Evolutionary conservation across 2,113 vertebrate species (phyloP), one percentile per base, ranked within the genome.

Genomic region (Passer montanus): DNA sequence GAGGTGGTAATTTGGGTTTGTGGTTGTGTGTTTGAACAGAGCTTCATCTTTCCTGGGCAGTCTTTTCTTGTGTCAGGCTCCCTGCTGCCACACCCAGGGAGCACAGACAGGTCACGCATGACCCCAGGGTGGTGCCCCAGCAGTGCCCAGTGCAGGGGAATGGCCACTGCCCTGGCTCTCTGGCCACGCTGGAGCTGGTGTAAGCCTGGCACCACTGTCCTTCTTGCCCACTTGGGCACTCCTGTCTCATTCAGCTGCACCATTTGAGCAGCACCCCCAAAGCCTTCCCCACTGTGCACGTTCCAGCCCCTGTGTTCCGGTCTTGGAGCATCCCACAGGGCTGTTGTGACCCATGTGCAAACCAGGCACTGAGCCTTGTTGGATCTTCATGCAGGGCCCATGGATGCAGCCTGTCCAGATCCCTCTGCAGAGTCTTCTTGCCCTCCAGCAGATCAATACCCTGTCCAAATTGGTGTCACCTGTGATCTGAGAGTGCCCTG

Each of bases 81-180:
- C 21, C 20, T 41, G 52, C 16, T 50, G 85, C 11, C 5, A 1
- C 33, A 13, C 6, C 12, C 33, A 18, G 72, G 52, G 41, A 66
- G 63, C 37, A 31, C 19, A 15, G 46, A 69, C 58, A 30, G 43
- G 6, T 47, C 23, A 2, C 0, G 3, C 47, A 1, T 15, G 43
- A 4, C 6, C 58, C 41, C 50, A 27, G 50, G 13, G 2, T 17
- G 12, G 27, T 66, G 44, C 43, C 67, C 35, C 52, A 24, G 76
- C 44, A 66, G 50, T 33, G 76, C 50, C 59, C 76, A 23, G 50
- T 13, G 46, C 59, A 59, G 37, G 68, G 59, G 13, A 16, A 5
- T 10, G 59, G 14, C 10, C 86, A 14, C 49, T 72, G 67, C 30
- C 49, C 41, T 56, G 58, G 31, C 4, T 53, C 49, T 56, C 58